These are phyloP conservation scores for Dipodomys merriami DNA, from an alignment of 2,113 vertebrate species.

Conservation along the genomic window DNA sequence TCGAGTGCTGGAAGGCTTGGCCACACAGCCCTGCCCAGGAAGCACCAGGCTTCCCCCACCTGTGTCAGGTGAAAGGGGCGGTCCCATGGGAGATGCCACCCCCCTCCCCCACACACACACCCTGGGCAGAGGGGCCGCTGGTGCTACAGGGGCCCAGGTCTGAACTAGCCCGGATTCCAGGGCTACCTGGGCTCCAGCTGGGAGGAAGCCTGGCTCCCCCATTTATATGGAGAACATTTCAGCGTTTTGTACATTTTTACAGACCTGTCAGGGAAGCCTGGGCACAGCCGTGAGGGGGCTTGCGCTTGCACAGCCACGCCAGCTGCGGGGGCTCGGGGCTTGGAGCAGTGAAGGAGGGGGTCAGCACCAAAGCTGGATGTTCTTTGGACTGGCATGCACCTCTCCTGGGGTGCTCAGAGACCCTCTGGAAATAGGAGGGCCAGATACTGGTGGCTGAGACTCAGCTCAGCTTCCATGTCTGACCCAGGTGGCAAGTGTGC, in stretches of 20 bases:
- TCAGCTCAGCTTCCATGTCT: not conserved
- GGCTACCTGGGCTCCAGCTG: conserved; percentile 1
- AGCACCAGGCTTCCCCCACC: conserved; percentile 75
- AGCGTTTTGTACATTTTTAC: conserved; percentile 74
- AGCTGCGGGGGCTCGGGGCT: conserved; percentile 26
- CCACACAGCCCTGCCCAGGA: conserved; percentile 77
- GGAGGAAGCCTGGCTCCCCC: conserved; percentile 55
- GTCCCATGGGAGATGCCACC: not conserved
- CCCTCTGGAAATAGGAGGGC: not conserved
- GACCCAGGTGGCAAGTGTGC: not conserved
- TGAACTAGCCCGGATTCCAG: not conserved
- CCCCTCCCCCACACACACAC: not conserved
- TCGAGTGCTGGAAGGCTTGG: conserved; percentile 69
- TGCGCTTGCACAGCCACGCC: not conserved
- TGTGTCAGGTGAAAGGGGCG: conserved; percentile 66
- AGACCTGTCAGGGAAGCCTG: conserved; percentile 78
- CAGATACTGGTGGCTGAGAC: not conserved
- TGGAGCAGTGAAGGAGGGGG: no score
- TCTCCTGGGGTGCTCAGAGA: not conserved
- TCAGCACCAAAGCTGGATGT: not conserved
- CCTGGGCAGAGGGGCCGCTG: conserved; percentile 60
- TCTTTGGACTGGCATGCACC: not conserved
- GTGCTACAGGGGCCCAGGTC: conserved; percentile 67
- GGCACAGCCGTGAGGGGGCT: conserved; percentile 61
- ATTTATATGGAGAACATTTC: conserved; percentile 82